Base-by-base conservation (phyloP, 2,888 invertebrate species). In the Crossocerus cetratus region DNA sequence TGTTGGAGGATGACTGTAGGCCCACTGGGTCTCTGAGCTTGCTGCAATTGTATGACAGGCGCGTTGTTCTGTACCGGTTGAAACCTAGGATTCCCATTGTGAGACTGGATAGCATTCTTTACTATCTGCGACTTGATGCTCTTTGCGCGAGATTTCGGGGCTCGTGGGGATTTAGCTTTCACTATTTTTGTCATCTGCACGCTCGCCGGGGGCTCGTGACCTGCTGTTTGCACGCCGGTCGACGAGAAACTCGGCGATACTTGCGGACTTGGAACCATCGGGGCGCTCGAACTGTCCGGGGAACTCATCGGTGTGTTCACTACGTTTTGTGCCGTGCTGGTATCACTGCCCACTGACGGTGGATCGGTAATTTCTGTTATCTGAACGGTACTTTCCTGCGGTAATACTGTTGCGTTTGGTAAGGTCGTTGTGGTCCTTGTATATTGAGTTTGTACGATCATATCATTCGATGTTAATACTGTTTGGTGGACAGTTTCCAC, bases 1-100 rank as follows among this genome's bases (percentile, higher is more conserved):
- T 94, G 94, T 86, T 95, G 95, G 1, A 95, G 92, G 78, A 95
- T 94, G 20, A 95, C 93, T 0, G 94, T 93, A 0, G 94, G 94
- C 78, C 93, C 92, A 1, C 91, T 91, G 1, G 86, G 74, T 53
- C 92, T 91, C 78, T 92, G 92, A 69, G 92, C 92, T 58, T 93
- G 92, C 87, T 93, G 93, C 66, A 93, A 84, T 77, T 93, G 93
- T 76, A 93, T 92, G 1, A 93, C 92, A 32, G 93, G 92, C 68
- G 92, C 91, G 14, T 91, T 92, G 20, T 88, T 86, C 42, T 87
- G 87, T 65, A 89, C 80, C 11, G 87, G 83, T 45, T 89, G 89
- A 68, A 83, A 88, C 32, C 87, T 81, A 16, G 83, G 62, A 43
- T 79, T 82, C 11, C 77, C 82, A 20, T 82, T 76, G 3, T 82